These are phyloP conservation scores for Machaerirhynchus nigripectus DNA, from an alignment of 2,113 vertebrate genomes.

Conservation along the genomic window DNA sequence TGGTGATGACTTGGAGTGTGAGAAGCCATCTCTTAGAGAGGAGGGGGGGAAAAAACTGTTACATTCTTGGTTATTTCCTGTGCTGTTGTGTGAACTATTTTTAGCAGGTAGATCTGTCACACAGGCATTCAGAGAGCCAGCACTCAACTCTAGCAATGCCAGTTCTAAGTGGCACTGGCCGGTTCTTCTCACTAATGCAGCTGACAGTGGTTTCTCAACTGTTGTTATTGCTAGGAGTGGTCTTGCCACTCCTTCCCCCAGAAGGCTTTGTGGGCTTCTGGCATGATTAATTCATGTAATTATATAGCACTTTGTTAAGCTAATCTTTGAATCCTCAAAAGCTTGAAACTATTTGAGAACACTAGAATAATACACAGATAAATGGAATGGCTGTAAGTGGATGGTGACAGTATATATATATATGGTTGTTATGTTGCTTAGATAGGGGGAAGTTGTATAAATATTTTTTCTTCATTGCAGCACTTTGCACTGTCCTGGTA, in stretches of 20 bases:
- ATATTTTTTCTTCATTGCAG: neutral
- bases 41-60: fast-evolving
- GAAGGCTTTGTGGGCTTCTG: neutral
- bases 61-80: neutral
- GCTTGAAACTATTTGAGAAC: neutral
- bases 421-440: neutral
- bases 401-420: neutral
- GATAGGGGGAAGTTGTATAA: neutral
- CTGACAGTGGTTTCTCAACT: neutral
- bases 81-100: neutral
- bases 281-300: neutral
- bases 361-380: neutral
- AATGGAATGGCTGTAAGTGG: neutral
- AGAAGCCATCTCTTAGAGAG: neutral
- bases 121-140: neutral
- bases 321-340: neutral
- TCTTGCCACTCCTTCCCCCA: neutral
- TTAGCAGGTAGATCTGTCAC: neutral
- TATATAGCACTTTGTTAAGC: neutral
- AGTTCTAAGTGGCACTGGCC: neutral
- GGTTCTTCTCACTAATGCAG: neutral
- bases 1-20: neutral
- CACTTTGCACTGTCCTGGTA: neutral
- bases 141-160: neutral
- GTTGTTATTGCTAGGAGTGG: neutral